These are phyloP conservation scores for Ditylenchus weischeri DNA, from an alignment of 2,888 invertebrate genomes.

Conservation along the genomic window DNA sequence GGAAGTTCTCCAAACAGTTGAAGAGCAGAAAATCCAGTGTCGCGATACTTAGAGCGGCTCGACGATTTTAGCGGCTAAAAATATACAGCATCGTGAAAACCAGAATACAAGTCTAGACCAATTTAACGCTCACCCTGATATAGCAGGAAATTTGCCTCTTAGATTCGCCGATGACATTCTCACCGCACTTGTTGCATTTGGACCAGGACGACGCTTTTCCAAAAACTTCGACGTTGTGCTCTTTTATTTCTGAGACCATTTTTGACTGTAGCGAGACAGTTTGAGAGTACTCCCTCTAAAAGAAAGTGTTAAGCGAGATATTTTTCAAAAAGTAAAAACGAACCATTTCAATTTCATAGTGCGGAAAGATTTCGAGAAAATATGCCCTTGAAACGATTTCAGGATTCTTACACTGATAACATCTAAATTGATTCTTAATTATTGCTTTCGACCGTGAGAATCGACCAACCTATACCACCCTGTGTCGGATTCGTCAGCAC, in stretches of 20 bases:
- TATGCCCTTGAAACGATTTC: not conserved
- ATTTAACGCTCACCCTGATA: slow-evolving; percentile 6
- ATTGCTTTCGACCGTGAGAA: too few relatives aligned
- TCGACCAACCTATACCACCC: slow-evolving; percentile 5
- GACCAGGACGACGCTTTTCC: slow-evolving; percentile 4
- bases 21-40: not conserved
- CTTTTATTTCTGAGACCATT: not conserved
- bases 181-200: slow-evolving; percentile 10
- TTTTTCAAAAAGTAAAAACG: not conserved
- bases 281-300: slow-evolving; percentile 9
- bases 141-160: slow-evolving; percentile 11
- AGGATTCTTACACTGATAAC: not conserved
- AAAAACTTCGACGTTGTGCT: not conserved
- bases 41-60: not conserved
- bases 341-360: slow-evolving; percentile 8
- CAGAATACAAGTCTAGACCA: not conserved
- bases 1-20: not conserved
- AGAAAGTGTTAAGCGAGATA: not conserved
- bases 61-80: not conserved
- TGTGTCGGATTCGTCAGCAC: not conserved
- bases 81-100: not conserved
- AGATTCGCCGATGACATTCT: not conserved
- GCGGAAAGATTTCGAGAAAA: slow-evolving; percentile 3
- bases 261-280: not conserved
- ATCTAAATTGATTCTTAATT: not conserved